A percentile compares a stretch with the other conserved stretches of the same genome.
phyloP scores from a whole-genome alignment of 2,113 vertebrate genomes.

The Pristiophorus japonicus region DNA sequence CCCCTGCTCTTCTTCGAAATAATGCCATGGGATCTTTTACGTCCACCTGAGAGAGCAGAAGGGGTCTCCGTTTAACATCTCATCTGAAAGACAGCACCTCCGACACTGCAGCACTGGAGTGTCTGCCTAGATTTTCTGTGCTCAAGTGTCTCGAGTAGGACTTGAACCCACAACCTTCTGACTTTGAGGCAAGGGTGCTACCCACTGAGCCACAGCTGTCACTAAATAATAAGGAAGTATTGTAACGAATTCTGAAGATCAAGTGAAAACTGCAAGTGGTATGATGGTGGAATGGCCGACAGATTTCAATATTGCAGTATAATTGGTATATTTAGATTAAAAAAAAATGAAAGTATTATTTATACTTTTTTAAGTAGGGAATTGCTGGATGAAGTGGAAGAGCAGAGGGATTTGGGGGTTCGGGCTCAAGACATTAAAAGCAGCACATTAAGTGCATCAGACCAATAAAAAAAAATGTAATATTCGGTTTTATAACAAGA shows the following conservation, averaged over 20 bases:
- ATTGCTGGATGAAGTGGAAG: not conserved
- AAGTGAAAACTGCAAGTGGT: not conserved
- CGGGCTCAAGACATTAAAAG: not conserved
- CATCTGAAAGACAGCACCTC: too few species aligned
- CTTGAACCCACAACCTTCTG: too few species aligned
- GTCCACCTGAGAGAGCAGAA: too few species aligned
- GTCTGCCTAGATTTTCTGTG: too few species aligned
- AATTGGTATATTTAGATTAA: not conserved
- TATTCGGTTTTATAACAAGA: not conserved
- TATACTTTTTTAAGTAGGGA: not conserved
- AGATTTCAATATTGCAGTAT: not conserved
- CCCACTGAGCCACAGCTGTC: too few species aligned
- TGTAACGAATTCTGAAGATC: not conserved
- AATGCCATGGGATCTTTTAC: too few species aligned
- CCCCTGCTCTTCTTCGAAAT: too few species aligned
- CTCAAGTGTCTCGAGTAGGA: too few species aligned
- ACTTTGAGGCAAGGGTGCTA: too few species aligned
- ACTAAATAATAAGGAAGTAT: too few species aligned
- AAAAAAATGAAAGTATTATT: not conserved
- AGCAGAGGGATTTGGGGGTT: not conserved
- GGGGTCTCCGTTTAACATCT: too few species aligned
- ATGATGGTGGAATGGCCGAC: not conserved
- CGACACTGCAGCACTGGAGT: too few species aligned
- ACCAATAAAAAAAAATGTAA: not conserved
- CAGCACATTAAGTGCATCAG: not conserved